Evolutionary conservation across 2,888 invertebrate genomes (phyloP), one percentile per base, ranked within the genome.

Genomic region (Oasisia sp.): DNA sequence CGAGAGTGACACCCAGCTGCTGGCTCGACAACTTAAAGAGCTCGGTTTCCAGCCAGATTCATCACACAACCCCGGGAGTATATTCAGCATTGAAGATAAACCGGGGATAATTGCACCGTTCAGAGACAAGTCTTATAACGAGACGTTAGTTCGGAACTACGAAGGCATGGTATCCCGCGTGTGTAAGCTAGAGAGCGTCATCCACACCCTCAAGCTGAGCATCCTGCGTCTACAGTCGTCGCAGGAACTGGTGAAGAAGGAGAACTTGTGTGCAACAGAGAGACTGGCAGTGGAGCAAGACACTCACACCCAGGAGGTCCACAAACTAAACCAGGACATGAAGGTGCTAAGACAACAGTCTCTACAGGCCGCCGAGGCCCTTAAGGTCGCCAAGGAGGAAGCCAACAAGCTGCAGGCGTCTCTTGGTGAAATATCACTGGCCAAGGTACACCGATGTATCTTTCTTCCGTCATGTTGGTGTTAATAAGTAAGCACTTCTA

Each of bases 181-280:
- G 89, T 95, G 95, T 93, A 94, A 94, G 93, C 94, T 94, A 90
- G 95, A 95, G 94, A 95, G 95, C 93, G 94, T 94, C 89, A 94
- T 96, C 44, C 95, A 95, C 92, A 95, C 94, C 50, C 92, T 95
- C 91, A 96, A 95, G 92, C 93, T 95, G 90, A 95, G 94, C 90
- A 93, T 95, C 50, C 93, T 95, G 19, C 94, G 94, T 92, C 92
- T 95, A n/a, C 95, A 95, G 89, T 95, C 95, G 11, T 94, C 94
- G 91, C 93, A 93, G n/a, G 95, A 94, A 45, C 93, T 95, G 27
- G 94, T 93, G 91, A 93, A 92, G 89, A 95, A 94, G 92, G 93
- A 94, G 56, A 93, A 94, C 50, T 93, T 92, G 12, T 94, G 95
- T 91, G 93, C 94, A 8, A 92, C 94, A 89, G 95, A 95, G 89